These are phyloP conservation scores for Xestia c-nigrum DNA, from an alignment of 2,888 invertebrate species.

Conservation along the genomic window DNA sequence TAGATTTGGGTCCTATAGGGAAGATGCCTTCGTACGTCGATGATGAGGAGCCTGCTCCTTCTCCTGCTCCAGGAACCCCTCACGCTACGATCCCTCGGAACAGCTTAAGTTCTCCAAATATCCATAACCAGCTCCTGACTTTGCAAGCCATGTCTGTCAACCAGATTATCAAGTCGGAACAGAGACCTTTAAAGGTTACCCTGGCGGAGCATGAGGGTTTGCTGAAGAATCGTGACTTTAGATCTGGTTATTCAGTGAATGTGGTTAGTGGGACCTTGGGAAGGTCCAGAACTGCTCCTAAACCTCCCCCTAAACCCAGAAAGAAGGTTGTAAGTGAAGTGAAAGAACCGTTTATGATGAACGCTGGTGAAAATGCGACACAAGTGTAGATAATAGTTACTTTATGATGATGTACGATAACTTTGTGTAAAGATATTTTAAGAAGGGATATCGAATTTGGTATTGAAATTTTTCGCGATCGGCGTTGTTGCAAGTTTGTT, in stretches of 20 bases:
- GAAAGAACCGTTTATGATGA: slow-evolving; percentile 94
- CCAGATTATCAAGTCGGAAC: slow-evolving; percentile 78
- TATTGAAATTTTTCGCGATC: slow-evolving; percentile 12
- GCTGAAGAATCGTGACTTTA: slow-evolving; percentile 77
- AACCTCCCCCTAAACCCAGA: slow-evolving; percentile 95
- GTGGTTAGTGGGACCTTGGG: slow-evolving; percentile 81
- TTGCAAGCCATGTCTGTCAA: slow-evolving; percentile 82
- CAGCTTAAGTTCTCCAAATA: slow-evolving; percentile 89
- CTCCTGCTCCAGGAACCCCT: slow-evolving; percentile 89
- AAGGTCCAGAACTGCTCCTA: slow-evolving; percentile 91
- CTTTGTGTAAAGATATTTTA: slow-evolving; percentile 39
- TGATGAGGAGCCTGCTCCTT: slow-evolving; percentile 89
- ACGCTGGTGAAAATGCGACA: slow-evolving; percentile 96
- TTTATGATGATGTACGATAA: slow-evolving; percentile 18
- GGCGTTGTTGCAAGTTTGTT: slow-evolving; percentile 30
- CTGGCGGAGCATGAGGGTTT: slow-evolving; percentile 82
- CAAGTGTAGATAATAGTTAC: slow-evolving; percentile 92
- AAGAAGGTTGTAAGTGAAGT: slow-evolving; percentile 92
- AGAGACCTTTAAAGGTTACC: slow-evolving; percentile 81
- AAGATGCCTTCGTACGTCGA: slow-evolving; percentile 87
- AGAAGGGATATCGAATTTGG: slow-evolving; percentile 43
- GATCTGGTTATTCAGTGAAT: slow-evolving; percentile 81
- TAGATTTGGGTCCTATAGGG: slow-evolving; percentile 89
- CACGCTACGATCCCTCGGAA: slow-evolving; percentile 86
- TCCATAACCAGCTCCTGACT: slow-evolving; percentile 87